Conservation (phyloP, 2,888 invertebrate genomes). For the Pilophorus perplexus region DNA sequence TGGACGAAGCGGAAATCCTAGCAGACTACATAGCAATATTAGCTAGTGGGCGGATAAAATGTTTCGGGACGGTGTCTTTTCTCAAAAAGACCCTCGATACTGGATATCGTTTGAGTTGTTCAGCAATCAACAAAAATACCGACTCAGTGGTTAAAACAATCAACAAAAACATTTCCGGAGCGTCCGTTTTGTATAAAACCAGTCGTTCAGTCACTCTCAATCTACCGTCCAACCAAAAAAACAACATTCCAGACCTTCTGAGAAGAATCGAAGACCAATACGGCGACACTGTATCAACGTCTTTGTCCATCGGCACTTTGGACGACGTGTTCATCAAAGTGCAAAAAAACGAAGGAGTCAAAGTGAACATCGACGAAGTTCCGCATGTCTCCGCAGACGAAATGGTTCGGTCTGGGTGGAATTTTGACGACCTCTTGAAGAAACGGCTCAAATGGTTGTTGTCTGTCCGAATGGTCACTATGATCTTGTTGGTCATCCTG, state of each 20-base stretch:
- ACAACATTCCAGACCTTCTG: slow-evolving; percentile 62
- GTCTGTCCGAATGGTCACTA: background rate
- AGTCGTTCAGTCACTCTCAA: background rate
- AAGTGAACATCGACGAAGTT: background rate
- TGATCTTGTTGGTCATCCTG: background rate
- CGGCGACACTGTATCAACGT: slow-evolving; percentile 69
- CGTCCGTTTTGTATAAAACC: slow-evolving; percentile 50
- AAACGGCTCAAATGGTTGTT: background rate
- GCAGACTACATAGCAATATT: slow-evolving; percentile 88
- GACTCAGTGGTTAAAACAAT: slow-evolving; percentile 43
- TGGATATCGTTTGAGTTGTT: slow-evolving; percentile 42
- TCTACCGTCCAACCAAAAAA: slow-evolving; percentile 9
- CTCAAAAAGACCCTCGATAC: slow-evolving; percentile 66
- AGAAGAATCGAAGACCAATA: slow-evolving; percentile 61
- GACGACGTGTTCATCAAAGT: slow-evolving; percentile 84
- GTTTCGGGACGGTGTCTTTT: slow-evolving; percentile 78
- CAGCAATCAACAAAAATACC: background rate
- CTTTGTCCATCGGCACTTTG: slow-evolving; percentile 82
- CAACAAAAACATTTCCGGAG: slow-evolving; percentile 53
- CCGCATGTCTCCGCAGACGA: background rate
- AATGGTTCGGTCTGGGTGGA: no score
- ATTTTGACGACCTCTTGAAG: background rate
- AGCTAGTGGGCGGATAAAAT: slow-evolving; percentile 67
- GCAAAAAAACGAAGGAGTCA: slow-evolving; percentile 28
- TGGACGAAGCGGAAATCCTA: slow-evolving; percentile 92